Evolutionary conservation across 2,888 invertebrate genomes (phyloP).

Genomic region (Tetheella fluctuosa): DNA sequence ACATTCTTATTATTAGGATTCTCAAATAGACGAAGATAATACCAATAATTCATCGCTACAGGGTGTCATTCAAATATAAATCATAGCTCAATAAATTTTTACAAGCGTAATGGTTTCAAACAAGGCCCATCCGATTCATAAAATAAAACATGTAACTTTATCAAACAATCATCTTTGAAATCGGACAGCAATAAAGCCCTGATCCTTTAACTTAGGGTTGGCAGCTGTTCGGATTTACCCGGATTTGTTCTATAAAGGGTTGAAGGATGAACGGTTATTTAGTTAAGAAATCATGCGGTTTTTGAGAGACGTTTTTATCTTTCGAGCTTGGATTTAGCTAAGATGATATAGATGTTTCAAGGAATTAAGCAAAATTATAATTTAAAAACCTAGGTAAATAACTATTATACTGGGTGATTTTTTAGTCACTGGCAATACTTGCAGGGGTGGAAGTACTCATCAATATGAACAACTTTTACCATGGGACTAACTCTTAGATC

Average conservation of each 20-base stretch:
- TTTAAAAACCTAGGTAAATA: no score
- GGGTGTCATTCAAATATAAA: constrained; percentile 25
- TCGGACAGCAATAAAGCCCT: constrained; percentile 18
- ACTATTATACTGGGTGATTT: no score
- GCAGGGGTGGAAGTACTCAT: no score
- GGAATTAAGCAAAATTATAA: no score
- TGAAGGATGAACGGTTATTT: neutral
- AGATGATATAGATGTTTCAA: no score
- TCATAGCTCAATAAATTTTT: constrained; percentile 31
- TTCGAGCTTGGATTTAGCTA: no score
- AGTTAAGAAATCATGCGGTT: neutral
- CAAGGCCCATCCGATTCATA: constrained; percentile 32
- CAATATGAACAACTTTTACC: no score
- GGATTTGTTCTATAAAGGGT: constrained; percentile 6
- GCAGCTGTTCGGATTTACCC: neutral
- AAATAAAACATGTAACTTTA: constrained; percentile 38
- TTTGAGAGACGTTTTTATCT: neutral
- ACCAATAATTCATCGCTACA: constrained; percentile 10
- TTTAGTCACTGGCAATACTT: no score
- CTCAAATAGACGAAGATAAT: neutral
- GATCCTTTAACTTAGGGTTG: neutral
- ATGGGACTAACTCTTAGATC: no score
- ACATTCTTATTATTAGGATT: no score
- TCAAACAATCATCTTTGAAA: constrained; percentile 30
- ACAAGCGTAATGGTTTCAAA: constrained; percentile 27